phyloP scores from a whole-genome alignment of 2,888 invertebrate genomes.

The Chrysopilus asiliformis region DNA sequence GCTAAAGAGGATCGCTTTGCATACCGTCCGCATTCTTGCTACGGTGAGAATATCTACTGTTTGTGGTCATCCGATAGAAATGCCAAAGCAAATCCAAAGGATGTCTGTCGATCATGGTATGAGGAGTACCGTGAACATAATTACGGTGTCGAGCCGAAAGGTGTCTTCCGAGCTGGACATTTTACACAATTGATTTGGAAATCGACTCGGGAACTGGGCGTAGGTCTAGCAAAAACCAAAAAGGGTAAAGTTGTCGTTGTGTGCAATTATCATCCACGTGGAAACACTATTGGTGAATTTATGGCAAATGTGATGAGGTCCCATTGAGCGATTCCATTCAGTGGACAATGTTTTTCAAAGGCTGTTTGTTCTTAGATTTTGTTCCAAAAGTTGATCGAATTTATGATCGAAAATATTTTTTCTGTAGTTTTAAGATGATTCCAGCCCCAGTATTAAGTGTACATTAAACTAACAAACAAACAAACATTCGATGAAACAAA shows the following conservation, averaged over 20 bases:
- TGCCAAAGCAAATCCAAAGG: conserved; percentile 38
- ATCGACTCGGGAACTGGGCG: conserved; percentile 51
- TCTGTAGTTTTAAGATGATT: too few species aligned
- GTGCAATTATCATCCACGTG: conserved; percentile 22
- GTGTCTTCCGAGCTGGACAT: conserved; percentile 44
- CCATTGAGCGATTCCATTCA: too few species aligned
- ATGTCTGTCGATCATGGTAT: conserved; percentile 44
- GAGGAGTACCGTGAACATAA: conserved; percentile 41
- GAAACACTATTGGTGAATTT: conserved; percentile 22
- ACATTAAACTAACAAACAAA: too few species aligned
- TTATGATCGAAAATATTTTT: too few species aligned
- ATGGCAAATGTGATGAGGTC: conserved; percentile 19
- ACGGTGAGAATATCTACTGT: conserved; percentile 47
- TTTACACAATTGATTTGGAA: conserved; percentile 65
- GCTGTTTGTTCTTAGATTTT: too few species aligned
- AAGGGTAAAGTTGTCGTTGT: conserved; percentile 73
- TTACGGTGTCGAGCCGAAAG: conserved; percentile 35
- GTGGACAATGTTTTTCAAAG: too few species aligned
- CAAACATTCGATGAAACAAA: too few species aligned
- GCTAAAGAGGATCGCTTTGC: conserved; percentile 49
- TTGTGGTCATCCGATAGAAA: conserved; percentile 43
- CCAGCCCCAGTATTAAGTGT: too few species aligned
- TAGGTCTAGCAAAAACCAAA: conserved; percentile 56
- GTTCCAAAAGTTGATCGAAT: too few species aligned
- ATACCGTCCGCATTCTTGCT: conserved; percentile 49